These are phyloP conservation scores for Poecilia gillii DNA, from an alignment of 2,797 vertebrate species.

Conservation along the genomic window DNA sequence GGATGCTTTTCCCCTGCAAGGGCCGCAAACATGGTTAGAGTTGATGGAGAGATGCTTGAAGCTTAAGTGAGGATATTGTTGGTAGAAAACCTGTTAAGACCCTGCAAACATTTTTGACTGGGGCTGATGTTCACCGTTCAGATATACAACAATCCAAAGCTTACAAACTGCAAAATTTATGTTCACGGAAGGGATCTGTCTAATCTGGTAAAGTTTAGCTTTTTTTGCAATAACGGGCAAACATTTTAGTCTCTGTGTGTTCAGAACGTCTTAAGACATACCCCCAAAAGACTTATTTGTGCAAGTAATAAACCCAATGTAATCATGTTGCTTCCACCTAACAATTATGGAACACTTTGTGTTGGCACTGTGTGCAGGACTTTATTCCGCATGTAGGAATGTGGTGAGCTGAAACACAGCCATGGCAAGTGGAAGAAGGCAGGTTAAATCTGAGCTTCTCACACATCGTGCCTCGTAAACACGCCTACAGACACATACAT, in stretches of 20 bases:
- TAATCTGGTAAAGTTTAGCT: not conserved
- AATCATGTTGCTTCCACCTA: not conserved
- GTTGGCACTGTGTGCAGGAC: not conserved
- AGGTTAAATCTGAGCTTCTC: slow-evolving; percentile 57
- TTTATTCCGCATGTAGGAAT: slow-evolving; percentile 21
- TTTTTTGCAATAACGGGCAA: not conserved
- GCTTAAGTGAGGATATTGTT: not conserved
- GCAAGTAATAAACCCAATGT: not conserved
- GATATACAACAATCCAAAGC: not conserved
- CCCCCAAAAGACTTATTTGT: not conserved
- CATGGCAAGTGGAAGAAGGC: not conserved
- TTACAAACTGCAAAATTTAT: not conserved
- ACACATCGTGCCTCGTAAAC: slow-evolving; percentile 49
- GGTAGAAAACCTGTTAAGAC: not conserved
- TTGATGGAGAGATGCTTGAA: not conserved
- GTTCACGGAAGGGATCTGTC: not conserved
- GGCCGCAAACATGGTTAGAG: not conserved
- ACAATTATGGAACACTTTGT: not conserved
- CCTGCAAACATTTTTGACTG: not conserved
- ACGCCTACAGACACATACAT: not conserved
- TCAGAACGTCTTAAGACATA: not conserved
- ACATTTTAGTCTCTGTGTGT: not conserved
- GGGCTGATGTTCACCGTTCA: not conserved
- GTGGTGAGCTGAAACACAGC: slow-evolving; percentile 1
- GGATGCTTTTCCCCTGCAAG: not conserved